These are phyloP conservation scores for Phoenoteleia sp. DNA, from an alignment of 2,888 invertebrate species.

Conservation along the genomic window DNA sequence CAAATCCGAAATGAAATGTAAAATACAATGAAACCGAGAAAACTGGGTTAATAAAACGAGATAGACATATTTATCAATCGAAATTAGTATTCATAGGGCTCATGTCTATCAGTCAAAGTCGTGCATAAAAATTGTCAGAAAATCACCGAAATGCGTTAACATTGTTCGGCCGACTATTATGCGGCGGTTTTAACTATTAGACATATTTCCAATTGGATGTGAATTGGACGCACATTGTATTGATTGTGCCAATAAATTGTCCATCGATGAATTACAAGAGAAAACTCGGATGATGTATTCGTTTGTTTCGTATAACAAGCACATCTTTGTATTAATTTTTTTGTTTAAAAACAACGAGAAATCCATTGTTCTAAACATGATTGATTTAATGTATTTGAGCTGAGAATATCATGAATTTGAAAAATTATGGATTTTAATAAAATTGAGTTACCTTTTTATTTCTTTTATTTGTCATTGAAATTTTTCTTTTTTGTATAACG, in stretches of 20 bases:
- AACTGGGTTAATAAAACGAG: constrained; percentile 21
- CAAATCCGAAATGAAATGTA: background rate
- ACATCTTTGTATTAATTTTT: background rate
- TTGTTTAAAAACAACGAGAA: background rate
- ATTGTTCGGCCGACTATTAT: background rate
- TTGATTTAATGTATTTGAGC: too few species aligned
- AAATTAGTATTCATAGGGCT: constrained; percentile 23
- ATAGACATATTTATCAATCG: constrained; percentile 11
- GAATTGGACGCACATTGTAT: constrained; percentile 30
- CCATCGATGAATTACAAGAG: constrained; percentile 33
- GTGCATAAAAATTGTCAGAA: constrained; percentile 24
- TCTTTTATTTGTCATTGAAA: too few species aligned
- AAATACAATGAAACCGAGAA: background rate
- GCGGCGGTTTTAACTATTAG: constrained; percentile 14
- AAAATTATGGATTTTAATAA: too few species aligned
- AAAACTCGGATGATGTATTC: background rate
- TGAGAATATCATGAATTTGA: too few species aligned
- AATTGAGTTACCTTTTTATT: too few species aligned
- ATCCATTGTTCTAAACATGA: too few species aligned
- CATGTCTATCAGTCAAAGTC: constrained; percentile 13
- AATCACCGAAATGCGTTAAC: constrained; percentile 21
- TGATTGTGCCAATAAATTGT: constrained; percentile 45
- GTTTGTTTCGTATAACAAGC: constrained; percentile 1
- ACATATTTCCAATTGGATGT: constrained; percentile 36
- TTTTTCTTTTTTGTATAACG: too few species aligned